Evolutionary conservation across 2,797 vertebrate genomes (phyloP), one percentile per base, ranked within the genome.

Genomic region (Nannoperca australis): DNA sequence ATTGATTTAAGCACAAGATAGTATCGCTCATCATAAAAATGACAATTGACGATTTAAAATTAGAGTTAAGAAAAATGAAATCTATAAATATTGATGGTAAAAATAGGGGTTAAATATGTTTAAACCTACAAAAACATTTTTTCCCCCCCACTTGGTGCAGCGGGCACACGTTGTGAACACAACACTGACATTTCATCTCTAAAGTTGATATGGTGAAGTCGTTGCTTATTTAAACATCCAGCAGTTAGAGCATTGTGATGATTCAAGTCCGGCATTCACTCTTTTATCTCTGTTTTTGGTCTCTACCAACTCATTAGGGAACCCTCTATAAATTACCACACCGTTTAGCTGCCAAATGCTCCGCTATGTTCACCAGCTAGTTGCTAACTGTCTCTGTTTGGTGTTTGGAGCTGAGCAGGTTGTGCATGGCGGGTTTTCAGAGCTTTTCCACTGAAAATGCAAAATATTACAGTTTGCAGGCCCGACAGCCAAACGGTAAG

Each of bases 1-100:
- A 72, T 70, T 83, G 68, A 77, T 83, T 88, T 59, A 80, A 62
- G 58, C 18, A 55, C 32, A 54, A 51, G 59, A 66, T 62, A 61
- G 55, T 42, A 50, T 47, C 5, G 3, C 36, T n/a, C 24, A 58
- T 56, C 70, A 24, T 36, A 3, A 51, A 18, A 69, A 47, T 24
- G 38, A 77, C 20, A 30, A 22, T n/a, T 32, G 36, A 38, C 14
- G 15, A 4, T 34, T 67, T 56, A 14, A 53, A 58, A 73, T 63
- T 1, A 66, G 17, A 61, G 34, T n/a, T 27, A 27, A 27, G 24
- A 27, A 27, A 27, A 27, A 27, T n/a, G n/a, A 27, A 27, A 27
- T 27, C 24, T 27, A 27, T 27, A 27, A 47, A n/a, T 56, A 67
- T 63, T 50, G 53, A 36, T 36, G 13, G 4, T 8, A n/a, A 47